Conservation (phyloP, 2,113 vertebrate species). For the Donacobius atricapilla region DNA sequence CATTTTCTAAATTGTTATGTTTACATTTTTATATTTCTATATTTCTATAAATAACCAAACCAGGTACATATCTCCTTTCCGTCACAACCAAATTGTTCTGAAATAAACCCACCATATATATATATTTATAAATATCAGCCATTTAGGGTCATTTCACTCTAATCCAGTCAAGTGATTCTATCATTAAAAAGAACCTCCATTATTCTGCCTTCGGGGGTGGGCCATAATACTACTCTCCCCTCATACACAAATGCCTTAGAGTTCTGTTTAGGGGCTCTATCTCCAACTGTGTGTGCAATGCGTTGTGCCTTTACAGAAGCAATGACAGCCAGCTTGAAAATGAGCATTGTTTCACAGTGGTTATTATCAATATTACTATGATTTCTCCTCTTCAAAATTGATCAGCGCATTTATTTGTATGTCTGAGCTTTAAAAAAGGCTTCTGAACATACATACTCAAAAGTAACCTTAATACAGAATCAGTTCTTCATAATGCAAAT, state of each 20-base stretch:
- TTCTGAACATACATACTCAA: background rate
- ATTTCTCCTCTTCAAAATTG: background rate
- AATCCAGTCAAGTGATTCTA: background rate
- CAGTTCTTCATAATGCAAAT: conserved; percentile 25
- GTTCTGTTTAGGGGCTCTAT: background rate
- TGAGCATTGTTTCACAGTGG: background rate
- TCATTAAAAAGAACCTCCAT: background rate
- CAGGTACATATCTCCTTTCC: background rate
- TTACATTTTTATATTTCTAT: background rate
- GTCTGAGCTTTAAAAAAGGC: background rate
- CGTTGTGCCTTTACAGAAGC: background rate
- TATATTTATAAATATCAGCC: background rate
- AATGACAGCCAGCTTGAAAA: background rate
- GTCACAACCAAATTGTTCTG: background rate
- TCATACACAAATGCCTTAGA: background rate
- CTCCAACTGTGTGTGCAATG: background rate
- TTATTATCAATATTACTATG: background rate
- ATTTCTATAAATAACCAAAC: background rate
- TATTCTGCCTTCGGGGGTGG: background rate
- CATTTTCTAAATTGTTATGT: background rate
- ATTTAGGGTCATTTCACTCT: background rate
- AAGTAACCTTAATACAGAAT: background rate
- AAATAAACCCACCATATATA: accelerated
- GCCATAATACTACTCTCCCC: background rate
- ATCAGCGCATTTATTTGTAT: background rate